Conservation (phyloP, 2,113 vertebrate genomes). For the Crotalus helleri region DNA sequence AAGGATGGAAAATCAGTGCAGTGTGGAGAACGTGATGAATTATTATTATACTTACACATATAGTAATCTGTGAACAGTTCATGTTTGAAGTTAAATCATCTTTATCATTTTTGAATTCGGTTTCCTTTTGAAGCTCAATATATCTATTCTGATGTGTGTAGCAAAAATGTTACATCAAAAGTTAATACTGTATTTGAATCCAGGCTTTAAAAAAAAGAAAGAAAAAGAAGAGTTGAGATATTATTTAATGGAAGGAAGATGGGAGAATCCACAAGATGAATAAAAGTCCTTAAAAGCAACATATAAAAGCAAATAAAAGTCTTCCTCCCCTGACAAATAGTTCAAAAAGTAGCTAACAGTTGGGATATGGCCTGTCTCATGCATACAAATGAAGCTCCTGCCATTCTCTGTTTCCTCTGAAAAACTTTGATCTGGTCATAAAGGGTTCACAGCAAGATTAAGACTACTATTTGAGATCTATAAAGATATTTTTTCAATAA, state of each 20-base stretch:
- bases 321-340: constrained; percentile 80
- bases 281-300: constrained; percentile 75
- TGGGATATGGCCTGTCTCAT: constrained; percentile 74
- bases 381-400: constrained; percentile 82
- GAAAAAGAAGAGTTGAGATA: constrained; percentile 37
- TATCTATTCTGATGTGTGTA: constrained; percentile 70
- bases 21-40: constrained; percentile 37
- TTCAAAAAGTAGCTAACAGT: constrained; percentile 79
- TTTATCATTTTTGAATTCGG: constrained; percentile 63
- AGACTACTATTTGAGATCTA: constrained; percentile 39
- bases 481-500: constrained; percentile 1
- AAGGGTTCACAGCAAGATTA: constrained; percentile 49
- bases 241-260: constrained; percentile 40
- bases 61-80: constrained; percentile 56
- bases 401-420: constrained; percentile 76
- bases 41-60: constrained; percentile 39
- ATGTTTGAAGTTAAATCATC: constrained; percentile 72
- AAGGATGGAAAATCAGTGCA: constrained; percentile 19
- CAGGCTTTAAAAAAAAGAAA: constrained; percentile 49
- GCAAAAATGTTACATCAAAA: constrained; percentile 72
- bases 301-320: constrained; percentile 78
- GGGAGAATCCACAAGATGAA: constrained; percentile 68
- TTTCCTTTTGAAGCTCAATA: constrained; percentile 70
- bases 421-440: constrained; percentile 76
- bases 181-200: constrained; percentile 55